Base-by-base conservation (phyloP, 2,888 invertebrate species). In the Cordylochernes scorpioides region DNA sequence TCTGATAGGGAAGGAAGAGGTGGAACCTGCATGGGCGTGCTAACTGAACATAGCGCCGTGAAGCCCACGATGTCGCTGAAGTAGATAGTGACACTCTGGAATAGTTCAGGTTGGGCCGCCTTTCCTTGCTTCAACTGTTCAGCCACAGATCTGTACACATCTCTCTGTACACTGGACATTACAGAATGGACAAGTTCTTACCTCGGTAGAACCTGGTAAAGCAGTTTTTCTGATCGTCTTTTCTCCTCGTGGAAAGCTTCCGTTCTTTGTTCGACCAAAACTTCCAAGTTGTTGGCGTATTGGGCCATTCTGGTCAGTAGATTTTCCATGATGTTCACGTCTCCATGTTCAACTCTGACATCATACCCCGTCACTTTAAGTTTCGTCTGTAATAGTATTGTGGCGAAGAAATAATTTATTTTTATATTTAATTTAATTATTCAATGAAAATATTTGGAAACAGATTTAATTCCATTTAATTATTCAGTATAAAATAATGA, bases 51-150 rank as follows among this genome's bases (percentile, higher is more conserved):
- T 34, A 60, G 44, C 4, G 56, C 49, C 3, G 60, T 60, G 45
- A 60, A 60, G 5, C 60, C 60, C 37, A 59, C 59, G 31, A 60
- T 60, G 44, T 60, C 59, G 36, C 56, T 57, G 47, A 60, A 60
- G 46, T 59, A 54, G 14, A 42, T 42, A 3, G 42, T 42, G 8
- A 59, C 59, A 24, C 44, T 44, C 26, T 58, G 57, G 15, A 34
- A 42, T 10, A 33, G 33, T 29, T 42, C 60, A 1, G 60, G 58
- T 29, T 51, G 49, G 12, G 60, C 58, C 2, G 57, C 49, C 33
- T 55, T 51, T 1, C 60, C 60, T 12, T 51, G 43, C 27, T 60
- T 59, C 29, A 59, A 42, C 41, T 54, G 50, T n/a, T 45, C 45
- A 1, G 53, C 52, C 10, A 53, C 51, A 10, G 48, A 46, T 35